Base-by-base conservation (phyloP, 2,113 vertebrate species). In the Pterocles gutturalis region DNA sequence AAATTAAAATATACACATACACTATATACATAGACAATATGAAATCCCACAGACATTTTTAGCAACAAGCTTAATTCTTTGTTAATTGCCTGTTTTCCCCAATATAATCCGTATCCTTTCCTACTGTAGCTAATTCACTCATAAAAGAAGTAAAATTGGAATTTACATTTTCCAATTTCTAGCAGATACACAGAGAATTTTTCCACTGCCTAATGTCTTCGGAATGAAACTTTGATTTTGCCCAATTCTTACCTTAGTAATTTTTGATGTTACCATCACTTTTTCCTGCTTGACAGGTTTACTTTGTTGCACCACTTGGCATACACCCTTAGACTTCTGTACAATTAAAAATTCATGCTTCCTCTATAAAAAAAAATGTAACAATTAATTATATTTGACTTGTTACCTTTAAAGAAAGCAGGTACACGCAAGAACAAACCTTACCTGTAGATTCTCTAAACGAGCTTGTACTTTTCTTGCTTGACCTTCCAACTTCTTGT, bases 371-470 rank as follows among this genome's bases (percentile, higher is more conserved):
- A 96, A 77, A 78, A 96, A 38, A 38, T 13, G 80, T 18, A 96
- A 81, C 16, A 69, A 51, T 67, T 25, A 93, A 94, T 83, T 87
- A 41, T 18, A 92, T 81, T 85, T 91, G 46, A 83, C 9, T 77
- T 65, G 22, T 69, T 75, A 72, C 45, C 34, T 70, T 60, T 41
- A 71, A 83, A 72, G 25, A 31, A 95, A 66, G 28, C 60, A 79
- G 21, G 11, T 69, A 90, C 34, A 51, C 34, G 13, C 43, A 85
- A 80, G 26, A 61, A 79, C 28, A 90, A 81, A 67, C 31, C 65
- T 97, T 96, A 99, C 99, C 98, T 99, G 99, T 10, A 99, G 98
- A 96, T 99, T 99, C 73, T 99, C 99, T 92, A 99, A 98, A 94
- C 98, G 98, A 82, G 99, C 98, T 93, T 99, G 98, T 38, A 98